These are phyloP conservation scores for Elmis aenea DNA, from an alignment of 2,888 invertebrate genomes.

Conservation along the genomic window DNA sequence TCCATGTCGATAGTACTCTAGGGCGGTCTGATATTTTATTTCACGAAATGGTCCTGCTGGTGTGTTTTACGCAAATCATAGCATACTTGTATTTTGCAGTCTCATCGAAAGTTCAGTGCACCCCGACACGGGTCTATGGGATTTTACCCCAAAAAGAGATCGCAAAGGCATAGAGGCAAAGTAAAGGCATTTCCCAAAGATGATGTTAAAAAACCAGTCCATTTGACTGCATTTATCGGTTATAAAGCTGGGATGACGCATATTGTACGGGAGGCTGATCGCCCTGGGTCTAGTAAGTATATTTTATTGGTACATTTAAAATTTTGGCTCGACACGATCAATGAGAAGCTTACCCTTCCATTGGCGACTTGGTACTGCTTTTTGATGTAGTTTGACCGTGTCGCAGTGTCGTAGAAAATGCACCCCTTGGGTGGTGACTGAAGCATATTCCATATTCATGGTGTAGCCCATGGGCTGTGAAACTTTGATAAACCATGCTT, in stretches of 20 bases:
- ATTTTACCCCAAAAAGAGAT: constrained; percentile 98
- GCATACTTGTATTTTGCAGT: constrained; percentile 56
- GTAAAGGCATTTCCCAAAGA: constrained; percentile 99
- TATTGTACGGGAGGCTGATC: constrained; percentile 96
- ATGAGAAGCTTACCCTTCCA: constrained; percentile 44
- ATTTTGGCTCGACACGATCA: constrained; percentile 36
- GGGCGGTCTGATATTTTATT: constrained; percentile 66
- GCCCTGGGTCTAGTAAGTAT: constrained; percentile 95
- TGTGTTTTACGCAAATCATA: background rate
- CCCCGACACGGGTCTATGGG: constrained; percentile 99
- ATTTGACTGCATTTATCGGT: constrained; percentile 94
- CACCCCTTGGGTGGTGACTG: constrained; percentile 55
- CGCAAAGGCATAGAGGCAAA: constrained; percentile 94
- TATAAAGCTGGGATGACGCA: constrained; percentile 99
- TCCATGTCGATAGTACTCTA: constrained; percentile 62
- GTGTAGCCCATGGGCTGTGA: constrained; percentile 65
- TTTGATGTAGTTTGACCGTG: constrained; percentile 29
- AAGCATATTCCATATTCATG: constrained; percentile 72
- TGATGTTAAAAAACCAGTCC: constrained; percentile 92
- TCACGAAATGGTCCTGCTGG: background rate
- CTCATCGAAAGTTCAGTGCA: constrained; percentile 99
- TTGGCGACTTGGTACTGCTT: constrained; percentile 35
- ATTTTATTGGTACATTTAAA: constrained; percentile 5
- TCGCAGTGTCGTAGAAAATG: constrained; percentile 63
- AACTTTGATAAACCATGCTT: constrained; percentile 67